Evolutionary conservation across 2,888 invertebrate genomes (phyloP).

Genomic region (Leucania comma): DNA sequence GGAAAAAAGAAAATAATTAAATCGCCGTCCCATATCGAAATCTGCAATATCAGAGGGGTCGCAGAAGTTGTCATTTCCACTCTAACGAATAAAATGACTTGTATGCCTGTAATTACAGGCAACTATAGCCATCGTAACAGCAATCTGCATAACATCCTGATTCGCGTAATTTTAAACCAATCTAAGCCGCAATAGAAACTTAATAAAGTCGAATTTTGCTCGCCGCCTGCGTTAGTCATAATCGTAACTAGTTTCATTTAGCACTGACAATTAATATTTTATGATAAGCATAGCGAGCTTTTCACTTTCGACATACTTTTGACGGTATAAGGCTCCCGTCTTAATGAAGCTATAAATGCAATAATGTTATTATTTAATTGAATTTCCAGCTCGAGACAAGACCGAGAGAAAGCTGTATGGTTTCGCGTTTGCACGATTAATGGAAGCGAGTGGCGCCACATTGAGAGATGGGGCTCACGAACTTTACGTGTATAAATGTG

Average conservation of each 20-base stretch:
- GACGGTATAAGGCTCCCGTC: neutral
- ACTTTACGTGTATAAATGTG: conserved; percentile 98
- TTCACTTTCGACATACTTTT: too few species aligned
- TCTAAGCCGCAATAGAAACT: neutral
- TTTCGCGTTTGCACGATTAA: conserved; percentile 96
- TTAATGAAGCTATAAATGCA: neutral
- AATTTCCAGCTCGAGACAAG: conserved; percentile 95
- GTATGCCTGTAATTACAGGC: neutral
- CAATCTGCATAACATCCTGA: neutral
- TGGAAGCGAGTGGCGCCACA: conserved; percentile 97
- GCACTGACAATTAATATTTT: neutral
- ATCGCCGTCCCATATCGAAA: neutral
- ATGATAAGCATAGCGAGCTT: neutral
- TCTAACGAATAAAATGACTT: neutral
- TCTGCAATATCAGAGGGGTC: neutral
- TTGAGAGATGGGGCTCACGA: conserved; percentile 97
- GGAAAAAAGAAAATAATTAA: neutral
- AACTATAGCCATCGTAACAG: neutral
- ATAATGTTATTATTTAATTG: neutral
- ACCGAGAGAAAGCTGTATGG: conserved; percentile 97
- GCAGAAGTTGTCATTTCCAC: neutral
- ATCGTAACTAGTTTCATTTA: conserved; percentile 1
- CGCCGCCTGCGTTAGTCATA: neutral
- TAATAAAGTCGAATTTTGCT: conserved; percentile 5
- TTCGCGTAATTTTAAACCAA: neutral